Percentiles rank a stretch among this genome's conserved stretches.
These are phyloP conservation scores for Ptychadena robeensis DNA, from an alignment of 2,797 vertebrate species.

Conservation along the genomic window DNA sequence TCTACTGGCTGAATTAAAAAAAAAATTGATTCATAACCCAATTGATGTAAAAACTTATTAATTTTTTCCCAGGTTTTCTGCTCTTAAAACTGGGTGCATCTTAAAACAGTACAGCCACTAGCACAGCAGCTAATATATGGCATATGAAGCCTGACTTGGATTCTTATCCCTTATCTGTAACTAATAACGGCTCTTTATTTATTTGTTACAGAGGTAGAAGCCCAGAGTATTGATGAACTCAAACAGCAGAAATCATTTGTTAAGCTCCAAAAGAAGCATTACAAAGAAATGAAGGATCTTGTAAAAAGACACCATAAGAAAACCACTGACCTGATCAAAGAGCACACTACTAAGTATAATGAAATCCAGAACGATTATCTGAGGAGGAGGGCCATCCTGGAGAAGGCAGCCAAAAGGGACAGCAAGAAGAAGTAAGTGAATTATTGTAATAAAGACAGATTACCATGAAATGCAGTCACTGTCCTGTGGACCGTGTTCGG, in stretches of 20 bases:
- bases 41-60: too few relatives aligned
- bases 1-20: too few relatives aligned
- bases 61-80: too few relatives aligned
- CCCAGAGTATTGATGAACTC: slow-evolving; percentile 90
- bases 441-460: neutral
- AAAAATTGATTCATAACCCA: too few relatives aligned
- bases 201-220: slow-evolving; percentile 85
- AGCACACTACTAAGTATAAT: slow-evolving; percentile 87
- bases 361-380: slow-evolving; percentile 90
- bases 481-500: too few relatives aligned
- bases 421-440: slow-evolving; percentile 92
- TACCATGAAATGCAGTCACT: too few relatives aligned
- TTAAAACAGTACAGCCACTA: too few relatives aligned
- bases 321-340: slow-evolving; percentile 93
- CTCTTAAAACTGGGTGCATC: too few relatives aligned
- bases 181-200: neutral
- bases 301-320: slow-evolving; percentile 94
- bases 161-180: too few relatives aligned
- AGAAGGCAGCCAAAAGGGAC: slow-evolving; percentile 89
- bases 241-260: slow-evolving; percentile 95
- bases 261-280: slow-evolving; percentile 94
- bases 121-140: too few relatives aligned
- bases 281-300: slow-evolving; percentile 98
- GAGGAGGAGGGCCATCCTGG: slow-evolving; percentile 80
- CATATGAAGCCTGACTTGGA: too few relatives aligned